Conservation (phyloP, 1,140 invertebrate genomes). For the Macrobrachium nipponense region DNA sequence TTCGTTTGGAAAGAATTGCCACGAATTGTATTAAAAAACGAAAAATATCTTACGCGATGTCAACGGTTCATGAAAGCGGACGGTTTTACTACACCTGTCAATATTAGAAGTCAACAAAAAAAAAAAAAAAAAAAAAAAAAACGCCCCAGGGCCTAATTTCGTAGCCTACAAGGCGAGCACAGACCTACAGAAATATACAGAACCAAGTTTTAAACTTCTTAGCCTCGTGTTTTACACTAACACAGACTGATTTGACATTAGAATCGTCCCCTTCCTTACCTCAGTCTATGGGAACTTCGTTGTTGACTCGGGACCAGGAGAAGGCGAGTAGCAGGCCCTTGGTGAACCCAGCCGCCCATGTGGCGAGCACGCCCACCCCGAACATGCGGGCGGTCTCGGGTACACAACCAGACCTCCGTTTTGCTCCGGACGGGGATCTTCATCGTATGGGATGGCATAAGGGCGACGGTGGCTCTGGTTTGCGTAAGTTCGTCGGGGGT, state of each 20-base stretch:
- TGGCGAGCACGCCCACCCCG: slow-evolving; percentile 34
- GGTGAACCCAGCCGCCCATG: slow-evolving; percentile 44
- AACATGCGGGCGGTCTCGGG: slow-evolving; percentile 21
- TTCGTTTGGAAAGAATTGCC: no score
- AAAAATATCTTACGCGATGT: no score
- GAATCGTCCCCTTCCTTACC: no score
- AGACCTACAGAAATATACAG: background rate
- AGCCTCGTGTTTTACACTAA: no score
- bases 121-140: no score
- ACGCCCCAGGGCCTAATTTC: no score
- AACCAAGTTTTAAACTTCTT: background rate
- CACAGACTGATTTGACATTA: no score
- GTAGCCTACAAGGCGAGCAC: background rate
- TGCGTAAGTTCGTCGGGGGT: slow-evolving; percentile 8
- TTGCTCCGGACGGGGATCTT: background rate
- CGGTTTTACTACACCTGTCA: no score
- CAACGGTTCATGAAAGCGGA: no score
- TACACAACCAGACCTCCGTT: slow-evolving; percentile 38
- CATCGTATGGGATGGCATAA: slow-evolving; percentile 20
- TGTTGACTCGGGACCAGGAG: background rate
- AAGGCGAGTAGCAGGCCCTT: slow-evolving; percentile 16
- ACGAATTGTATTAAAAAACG: no score
- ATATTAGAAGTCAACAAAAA: no score
- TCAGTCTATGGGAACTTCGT: slow-evolving; percentile 28
- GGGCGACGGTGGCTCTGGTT: slow-evolving; percentile 23